phyloP scores from a whole-genome alignment of 2,888 invertebrate genomes.

The Melinaea marsaeus region DNA sequence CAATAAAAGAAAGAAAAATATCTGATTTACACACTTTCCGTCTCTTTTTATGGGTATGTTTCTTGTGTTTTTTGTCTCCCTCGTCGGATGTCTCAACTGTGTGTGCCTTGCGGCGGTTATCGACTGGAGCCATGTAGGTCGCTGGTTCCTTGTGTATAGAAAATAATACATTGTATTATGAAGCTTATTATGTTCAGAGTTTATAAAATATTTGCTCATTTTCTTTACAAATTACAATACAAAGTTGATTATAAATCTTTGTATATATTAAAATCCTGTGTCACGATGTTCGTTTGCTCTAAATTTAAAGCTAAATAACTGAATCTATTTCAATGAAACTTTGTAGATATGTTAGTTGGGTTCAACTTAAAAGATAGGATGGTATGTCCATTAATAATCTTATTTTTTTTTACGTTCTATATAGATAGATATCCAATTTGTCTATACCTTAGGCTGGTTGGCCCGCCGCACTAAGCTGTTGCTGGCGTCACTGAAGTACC shows the following conservation, averaged over 20 bases:
- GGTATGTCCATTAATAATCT: too few species aligned
- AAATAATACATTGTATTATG: background rate
- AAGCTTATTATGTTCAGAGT: too few species aligned
- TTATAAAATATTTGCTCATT: background rate
- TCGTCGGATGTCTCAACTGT: conserved; percentile 21
- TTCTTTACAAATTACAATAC: background rate
- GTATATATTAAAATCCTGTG: background rate
- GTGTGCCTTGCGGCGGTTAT: conserved; percentile 41
- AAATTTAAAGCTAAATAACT: too few species aligned
- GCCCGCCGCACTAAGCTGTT: conserved; percentile 49
- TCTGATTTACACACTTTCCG: conserved; percentile 31
- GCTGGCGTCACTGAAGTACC: conserved; percentile 67
- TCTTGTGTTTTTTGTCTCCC: conserved; percentile 47
- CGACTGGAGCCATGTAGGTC: conserved; percentile 65
- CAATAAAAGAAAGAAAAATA: too few species aligned
- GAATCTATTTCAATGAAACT: too few species aligned
- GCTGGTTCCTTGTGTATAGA: conserved; percentile 47
- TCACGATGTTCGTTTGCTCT: background rate
- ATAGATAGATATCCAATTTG: too few species aligned
- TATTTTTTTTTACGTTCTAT: too few species aligned
- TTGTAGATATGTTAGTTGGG: too few species aligned
- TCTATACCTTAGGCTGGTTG: conserved; percentile 45
- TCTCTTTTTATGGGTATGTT: conserved; percentile 54
- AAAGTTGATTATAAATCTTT: background rate
- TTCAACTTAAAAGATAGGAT: too few species aligned